Evolutionary conservation across 2,888 invertebrate genomes (phyloP), one percentile per base, ranked within the genome.

Genomic region (Erebia aethiops): DNA sequence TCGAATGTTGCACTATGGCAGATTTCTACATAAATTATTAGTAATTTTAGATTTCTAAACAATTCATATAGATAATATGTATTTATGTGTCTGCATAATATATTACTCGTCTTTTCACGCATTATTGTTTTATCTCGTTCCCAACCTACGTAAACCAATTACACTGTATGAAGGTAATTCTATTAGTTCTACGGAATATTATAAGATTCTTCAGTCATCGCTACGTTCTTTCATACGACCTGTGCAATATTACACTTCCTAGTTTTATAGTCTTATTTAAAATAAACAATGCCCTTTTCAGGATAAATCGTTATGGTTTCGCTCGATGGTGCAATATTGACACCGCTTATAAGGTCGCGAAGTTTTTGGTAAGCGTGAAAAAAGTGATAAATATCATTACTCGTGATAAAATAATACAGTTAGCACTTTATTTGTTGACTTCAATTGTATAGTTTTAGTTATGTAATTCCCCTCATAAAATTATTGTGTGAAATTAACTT

Each of bases 141-240:
- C 54, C 54, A 68, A 57, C 71, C 70, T 66, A 70, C 72, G 66
- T 74, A 75, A 75, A 74, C 74, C 74, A 75, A 75, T 75, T 75
- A 74, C 58, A 65, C 64, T 64, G 68, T 77, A 79, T 67, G 67
- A 77, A 80, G 79, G 77, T 89, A 89, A 91, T 89, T 83, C 83
- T 81, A 87, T 90, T 89, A 90, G 84, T 73, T 76, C 75, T 74
- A 41, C 16, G 49, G 67, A n/a, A 49, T 58, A 11, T 49, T 49
- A 58, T 62, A n/a, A 64, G 46, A 60, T 74, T 74, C 75, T 68
- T 79, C 77, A 82, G 80, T 81, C 77, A 79, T 76, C 58, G 58
- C 76, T 74, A 62, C 68, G 69, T 43, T 77, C 77, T 74, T 70
- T 79, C 76, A 78, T 77, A 77, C 74, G 41, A 9, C 13, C 56